A percentile compares a stretch with the other conserved stretches of the same genome.
These are phyloP conservation scores for Mellilla xanthometata DNA, from an alignment of 2,888 invertebrate species.

Conservation along the genomic window DNA sequence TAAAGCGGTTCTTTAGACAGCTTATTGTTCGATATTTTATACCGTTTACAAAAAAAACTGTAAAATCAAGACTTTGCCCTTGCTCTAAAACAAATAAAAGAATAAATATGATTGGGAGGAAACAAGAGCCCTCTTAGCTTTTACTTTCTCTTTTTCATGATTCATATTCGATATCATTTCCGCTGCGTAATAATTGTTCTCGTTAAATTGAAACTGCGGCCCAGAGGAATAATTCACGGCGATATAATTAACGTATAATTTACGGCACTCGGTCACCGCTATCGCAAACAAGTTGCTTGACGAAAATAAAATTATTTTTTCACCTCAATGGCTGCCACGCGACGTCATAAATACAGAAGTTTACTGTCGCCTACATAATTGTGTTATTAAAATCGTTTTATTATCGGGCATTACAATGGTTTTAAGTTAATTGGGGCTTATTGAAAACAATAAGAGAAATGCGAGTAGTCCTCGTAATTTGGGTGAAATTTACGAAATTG, in stretches of 20 bases:
- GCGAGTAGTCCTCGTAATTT: no score
- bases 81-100: slow-evolving; percentile 50
- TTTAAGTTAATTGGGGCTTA: slow-evolving; percentile 22
- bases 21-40: no score
- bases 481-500: no score
- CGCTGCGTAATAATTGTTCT: slow-evolving; percentile 45
- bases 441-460: slow-evolving; percentile 9
- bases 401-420: slow-evolving; percentile 37
- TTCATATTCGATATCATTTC: not conserved
- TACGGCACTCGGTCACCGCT: slow-evolving; percentile 49
- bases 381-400: slow-evolving; percentile 47
- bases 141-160: not conserved
- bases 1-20: no score
- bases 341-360: slow-evolving; percentile 62
- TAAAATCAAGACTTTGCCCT: no score
- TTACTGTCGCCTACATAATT: slow-evolving; percentile 52
- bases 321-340: slow-evolving; percentile 61
- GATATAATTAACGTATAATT: slow-evolving; percentile 73
- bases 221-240: slow-evolving; percentile 61
- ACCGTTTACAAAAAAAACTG: no score
- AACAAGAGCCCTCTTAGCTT: slow-evolving; percentile 28
- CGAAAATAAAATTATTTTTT: slow-evolving; percentile 59
- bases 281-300: slow-evolving; percentile 72
- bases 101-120: no score
- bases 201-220: slow-evolving; percentile 59